Conservation (phyloP, 2,113 vertebrate genomes). For the rabbit (Oryctolagus cuniculus) region DNA sequence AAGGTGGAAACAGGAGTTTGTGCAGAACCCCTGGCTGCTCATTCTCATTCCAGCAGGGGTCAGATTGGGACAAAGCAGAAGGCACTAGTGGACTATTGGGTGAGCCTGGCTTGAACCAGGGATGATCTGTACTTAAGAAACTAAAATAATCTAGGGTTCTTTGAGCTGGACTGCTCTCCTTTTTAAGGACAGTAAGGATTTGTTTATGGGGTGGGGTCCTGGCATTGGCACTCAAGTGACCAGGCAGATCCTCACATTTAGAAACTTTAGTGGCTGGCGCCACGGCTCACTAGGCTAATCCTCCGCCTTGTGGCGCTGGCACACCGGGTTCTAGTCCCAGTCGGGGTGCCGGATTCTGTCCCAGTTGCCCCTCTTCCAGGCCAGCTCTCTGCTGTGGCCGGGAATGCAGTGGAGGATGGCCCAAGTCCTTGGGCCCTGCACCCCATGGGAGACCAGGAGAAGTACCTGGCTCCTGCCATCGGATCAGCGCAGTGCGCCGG, state of each 20-base stretch:
- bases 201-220: background rate
- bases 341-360: too few relatives aligned
- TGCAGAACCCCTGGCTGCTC: background rate
- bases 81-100: background rate
- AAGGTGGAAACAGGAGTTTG: background rate
- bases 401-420: too few relatives aligned
- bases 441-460: too few relatives aligned
- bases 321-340: too few relatives aligned
- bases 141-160: background rate
- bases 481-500: too few relatives aligned
- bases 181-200: background rate
- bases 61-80: background rate
- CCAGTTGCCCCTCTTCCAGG: too few relatives aligned
- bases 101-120: background rate
- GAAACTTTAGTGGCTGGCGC: background rate
- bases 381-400: too few relatives aligned
- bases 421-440: too few relatives aligned
- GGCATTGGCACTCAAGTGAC: fast-evolving
- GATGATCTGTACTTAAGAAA: background rate
- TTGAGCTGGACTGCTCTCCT: background rate
- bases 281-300: too few relatives aligned
- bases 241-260: background rate
- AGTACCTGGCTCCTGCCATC: too few relatives aligned
- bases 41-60: background rate
- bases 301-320: too few relatives aligned